Conservation (phyloP, 2,797 vertebrate genomes). For the Pteropus rufus region DNA sequence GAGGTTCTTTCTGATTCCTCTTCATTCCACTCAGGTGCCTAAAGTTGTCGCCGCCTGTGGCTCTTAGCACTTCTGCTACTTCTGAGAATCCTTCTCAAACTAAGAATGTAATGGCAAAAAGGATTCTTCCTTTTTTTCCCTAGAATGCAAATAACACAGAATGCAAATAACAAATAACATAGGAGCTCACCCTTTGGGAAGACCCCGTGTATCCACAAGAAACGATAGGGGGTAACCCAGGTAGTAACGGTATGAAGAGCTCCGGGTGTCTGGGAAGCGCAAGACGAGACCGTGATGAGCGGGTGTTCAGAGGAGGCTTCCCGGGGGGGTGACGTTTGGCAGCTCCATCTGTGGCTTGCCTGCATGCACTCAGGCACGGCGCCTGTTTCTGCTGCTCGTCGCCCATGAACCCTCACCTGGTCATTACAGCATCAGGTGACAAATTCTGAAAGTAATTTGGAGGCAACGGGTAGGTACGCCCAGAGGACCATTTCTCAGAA, state of each 20-base stretch:
- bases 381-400: not conserved
- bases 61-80: not conserved
- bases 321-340: accelerated
- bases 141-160: not conserved
- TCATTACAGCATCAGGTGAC: not conserved
- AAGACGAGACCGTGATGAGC: accelerated
- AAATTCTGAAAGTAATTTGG: not conserved
- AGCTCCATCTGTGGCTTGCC: accelerated
- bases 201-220: not conserved
- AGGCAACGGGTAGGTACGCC: accelerated
- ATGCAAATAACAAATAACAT: not conserved
- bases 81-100: not conserved
- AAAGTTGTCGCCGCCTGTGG: not conserved
- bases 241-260: not conserved
- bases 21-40: not conserved
- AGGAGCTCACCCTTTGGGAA: not conserved
- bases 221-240: accelerated
- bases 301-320: not conserved
- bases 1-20: not conserved
- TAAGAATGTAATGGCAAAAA: not conserved
- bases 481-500: not conserved
- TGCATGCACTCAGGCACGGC: accelerated
- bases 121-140: not conserved
- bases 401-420: accelerated
- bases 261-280: not conserved